Evolutionary conservation across 2,113 vertebrate species (phyloP), one percentile per base, ranked within the genome.

Genomic region (Proteles cristata): DNA sequence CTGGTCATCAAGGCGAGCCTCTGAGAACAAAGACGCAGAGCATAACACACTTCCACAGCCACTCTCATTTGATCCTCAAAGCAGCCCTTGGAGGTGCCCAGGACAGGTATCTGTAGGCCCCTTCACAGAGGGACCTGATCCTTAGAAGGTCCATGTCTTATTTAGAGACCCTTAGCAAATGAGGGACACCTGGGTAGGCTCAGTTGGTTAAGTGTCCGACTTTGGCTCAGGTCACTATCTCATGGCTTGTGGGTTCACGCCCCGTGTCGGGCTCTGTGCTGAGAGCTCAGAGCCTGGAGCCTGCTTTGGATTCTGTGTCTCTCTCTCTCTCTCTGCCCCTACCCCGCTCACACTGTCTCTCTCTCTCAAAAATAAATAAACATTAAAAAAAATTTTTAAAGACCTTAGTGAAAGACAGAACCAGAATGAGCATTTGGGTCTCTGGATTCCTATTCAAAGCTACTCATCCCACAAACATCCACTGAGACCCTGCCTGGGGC

Each of bases 391-490:
- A 55, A 5, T 1, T 50, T 53, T 84, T 80, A 50, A 88, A 92
- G 89, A 68, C 19, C 4, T 81, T 88, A 83, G 31, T 87, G 68
- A 86, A 25, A 19, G 88, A 74, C 74, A n/a, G 74, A 86, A 69
- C 33, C 5, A 68, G 39, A 21, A 31, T 26, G 50, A 28, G 45
- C 74, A 83, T 63, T 73, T 79, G 43, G 39, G 39, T 91, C 53
- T 96, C 82, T 61, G 68, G 85, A 89, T 80, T 89, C 48, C 82
- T 87, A 23, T 43, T 84, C 48, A 66, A 87, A 93, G 87, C 25
- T 71, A 69, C 79, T 65, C 39, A 76, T 66, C 84, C 79, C 35
- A 77, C 53, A 88, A 63, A 25, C 71, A 28, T 23, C 71, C 53
- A 55, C 1, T 33, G 35, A 93, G 55, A 33, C 5, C 23, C 28